Conservation (phyloP, 2,113 vertebrate genomes). For the Xyliphius kryptos region DNA sequence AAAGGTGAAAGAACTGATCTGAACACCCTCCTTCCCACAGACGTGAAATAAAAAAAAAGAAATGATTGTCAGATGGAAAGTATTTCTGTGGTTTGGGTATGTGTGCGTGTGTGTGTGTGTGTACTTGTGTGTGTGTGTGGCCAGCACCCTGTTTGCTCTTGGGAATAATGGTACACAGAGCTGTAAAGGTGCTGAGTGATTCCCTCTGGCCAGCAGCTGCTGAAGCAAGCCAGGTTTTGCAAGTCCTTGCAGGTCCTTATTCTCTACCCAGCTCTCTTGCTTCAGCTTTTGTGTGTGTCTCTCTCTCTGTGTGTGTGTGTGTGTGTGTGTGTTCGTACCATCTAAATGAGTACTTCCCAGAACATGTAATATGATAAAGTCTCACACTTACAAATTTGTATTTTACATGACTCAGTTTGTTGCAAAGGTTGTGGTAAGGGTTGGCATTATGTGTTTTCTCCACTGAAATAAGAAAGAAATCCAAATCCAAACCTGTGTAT, state of each 20-base stretch:
- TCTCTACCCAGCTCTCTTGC: constrained; percentile 17
- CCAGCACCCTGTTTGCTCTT: constrained; percentile 57
- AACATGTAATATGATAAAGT: background rate
- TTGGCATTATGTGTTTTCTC: background rate
- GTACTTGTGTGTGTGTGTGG: constrained; percentile 24
- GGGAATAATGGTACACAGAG: constrained; percentile 51
- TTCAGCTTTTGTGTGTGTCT: too few species aligned
- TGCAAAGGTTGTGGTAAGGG: background rate
- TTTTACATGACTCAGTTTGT: background rate
- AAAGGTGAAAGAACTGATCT: constrained; percentile 16
- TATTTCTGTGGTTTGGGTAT: constrained; percentile 30
- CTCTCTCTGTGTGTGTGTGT: constrained; percentile 9
- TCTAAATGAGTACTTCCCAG: background rate
- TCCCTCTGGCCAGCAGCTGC: constrained; percentile 59
- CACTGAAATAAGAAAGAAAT: too few species aligned
- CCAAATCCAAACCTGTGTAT: background rate
- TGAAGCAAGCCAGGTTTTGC: constrained; percentile 47
- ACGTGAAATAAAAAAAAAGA: constrained; percentile 14
- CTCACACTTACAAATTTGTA: too few species aligned
- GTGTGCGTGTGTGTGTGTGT: constrained; percentile 14
- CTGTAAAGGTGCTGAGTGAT: constrained; percentile 51
- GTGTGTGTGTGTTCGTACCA: constrained; percentile 40
- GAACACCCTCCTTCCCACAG: constrained; percentile 11
- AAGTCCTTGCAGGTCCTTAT: constrained; percentile 53
- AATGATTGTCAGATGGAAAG: constrained; percentile 26